Percentiles rank a stretch among this genome's conserved stretches.
phyloP scores from a whole-genome alignment of 2,888 invertebrate genomes.

The Chalcis sispes region DNA sequence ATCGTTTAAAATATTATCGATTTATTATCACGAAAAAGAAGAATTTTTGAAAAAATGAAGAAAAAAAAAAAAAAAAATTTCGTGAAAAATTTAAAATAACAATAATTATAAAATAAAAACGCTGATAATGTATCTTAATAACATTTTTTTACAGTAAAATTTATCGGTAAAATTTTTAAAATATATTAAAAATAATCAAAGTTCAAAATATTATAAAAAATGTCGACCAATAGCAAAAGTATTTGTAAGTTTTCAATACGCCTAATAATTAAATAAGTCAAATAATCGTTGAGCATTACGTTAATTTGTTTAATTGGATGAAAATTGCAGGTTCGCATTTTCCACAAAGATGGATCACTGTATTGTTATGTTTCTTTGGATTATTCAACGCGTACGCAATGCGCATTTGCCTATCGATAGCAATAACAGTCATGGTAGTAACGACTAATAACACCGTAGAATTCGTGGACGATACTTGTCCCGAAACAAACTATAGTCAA shows the following conservation, averaged over 20 bases:
- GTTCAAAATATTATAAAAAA: too few relatives aligned
- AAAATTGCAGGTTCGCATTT: conserved; percentile 31
- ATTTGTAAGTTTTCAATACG: conserved; percentile 23
- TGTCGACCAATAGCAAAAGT: not conserved
- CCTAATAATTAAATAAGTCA: not conserved
- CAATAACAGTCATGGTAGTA: conserved; percentile 82
- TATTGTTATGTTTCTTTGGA: conserved; percentile 81
- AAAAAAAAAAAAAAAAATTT: too few relatives aligned
- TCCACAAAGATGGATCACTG: conserved; percentile 54
- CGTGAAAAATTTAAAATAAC: too few relatives aligned
- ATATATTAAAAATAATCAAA: too few relatives aligned
- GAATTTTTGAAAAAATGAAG: too few relatives aligned
- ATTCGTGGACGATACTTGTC: conserved; percentile 51
- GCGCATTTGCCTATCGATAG: conserved; percentile 82
- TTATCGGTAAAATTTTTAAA: too few relatives aligned
- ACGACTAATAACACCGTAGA: conserved; percentile 2
- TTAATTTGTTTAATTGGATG: not conserved
- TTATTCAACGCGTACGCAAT: conserved; percentile 84
- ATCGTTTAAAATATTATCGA: too few relatives aligned
- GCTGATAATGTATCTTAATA: too few relatives aligned
- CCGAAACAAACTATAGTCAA: not conserved
- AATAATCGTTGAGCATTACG: not conserved
- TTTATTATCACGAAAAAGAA: too few relatives aligned
- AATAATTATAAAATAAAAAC: too few relatives aligned
- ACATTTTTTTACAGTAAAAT: too few relatives aligned